Conservation (phyloP, 2,888 invertebrate species). For the Cephus pygmeus region DNA sequence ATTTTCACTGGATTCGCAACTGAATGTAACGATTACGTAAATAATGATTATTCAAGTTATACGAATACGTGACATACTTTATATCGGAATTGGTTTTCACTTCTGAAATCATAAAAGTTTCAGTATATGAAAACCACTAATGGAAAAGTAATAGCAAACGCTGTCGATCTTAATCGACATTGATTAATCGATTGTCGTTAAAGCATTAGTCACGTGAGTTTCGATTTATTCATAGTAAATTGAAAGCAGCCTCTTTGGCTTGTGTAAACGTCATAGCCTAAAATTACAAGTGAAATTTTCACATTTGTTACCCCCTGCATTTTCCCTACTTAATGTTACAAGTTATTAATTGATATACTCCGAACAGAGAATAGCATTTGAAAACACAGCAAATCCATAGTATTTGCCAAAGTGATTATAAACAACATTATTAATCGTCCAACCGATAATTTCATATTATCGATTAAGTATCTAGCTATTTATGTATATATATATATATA, state of each 20-base stretch:
- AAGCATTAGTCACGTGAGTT: not conserved
- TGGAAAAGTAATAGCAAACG: not conserved
- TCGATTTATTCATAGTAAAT: not conserved
- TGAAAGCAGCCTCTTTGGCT: not conserved
- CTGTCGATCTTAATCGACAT: not conserved
- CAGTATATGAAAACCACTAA: not conserved
- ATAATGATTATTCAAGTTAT: not conserved
- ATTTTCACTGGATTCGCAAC: not conserved
- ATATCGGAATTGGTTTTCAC: not conserved
- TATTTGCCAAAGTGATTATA: not conserved
- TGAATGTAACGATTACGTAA: not conserved
- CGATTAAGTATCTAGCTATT: slow-evolving; percentile 7
- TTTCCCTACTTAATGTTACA: not conserved
- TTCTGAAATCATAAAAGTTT: not conserved
- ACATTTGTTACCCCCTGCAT: not conserved
- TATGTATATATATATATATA: slow-evolving; percentile 8
- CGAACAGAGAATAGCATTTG: not conserved
- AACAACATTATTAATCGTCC: not conserved
- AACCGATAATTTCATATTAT: slow-evolving; percentile 11
- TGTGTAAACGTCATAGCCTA: not conserved
- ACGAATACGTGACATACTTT: not conserved
- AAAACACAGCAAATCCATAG: not conserved
- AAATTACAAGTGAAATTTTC: not conserved
- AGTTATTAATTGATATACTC: not conserved
- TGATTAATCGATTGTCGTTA: not conserved